phyloP scores from a whole-genome alignment of 2,888 invertebrate genomes.

The Drosophila leonis region DNA sequence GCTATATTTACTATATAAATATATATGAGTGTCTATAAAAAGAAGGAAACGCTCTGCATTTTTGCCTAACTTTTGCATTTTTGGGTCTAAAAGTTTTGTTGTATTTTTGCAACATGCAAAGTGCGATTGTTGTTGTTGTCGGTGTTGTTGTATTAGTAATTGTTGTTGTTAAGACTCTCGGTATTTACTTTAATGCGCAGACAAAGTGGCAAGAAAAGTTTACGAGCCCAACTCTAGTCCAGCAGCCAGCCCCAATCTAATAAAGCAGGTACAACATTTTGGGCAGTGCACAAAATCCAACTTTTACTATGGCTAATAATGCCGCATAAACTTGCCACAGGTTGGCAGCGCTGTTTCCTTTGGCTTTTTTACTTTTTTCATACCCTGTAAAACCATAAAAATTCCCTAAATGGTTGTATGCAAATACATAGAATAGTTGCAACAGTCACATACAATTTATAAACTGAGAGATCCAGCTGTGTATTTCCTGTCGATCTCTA shows the following conservation, averaged over 20 bases:
- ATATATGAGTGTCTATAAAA: conserved; percentile 34
- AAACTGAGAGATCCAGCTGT: background rate
- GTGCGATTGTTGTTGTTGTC: conserved; percentile 38
- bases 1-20: conserved; percentile 25
- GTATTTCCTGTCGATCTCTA: background rate
- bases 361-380: background rate
- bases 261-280: conserved; percentile 67
- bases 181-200: conserved; percentile 72
- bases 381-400: conserved; percentile 3
- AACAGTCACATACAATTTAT: background rate
- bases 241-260: conserved; percentile 62
- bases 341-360: conserved; percentile 52
- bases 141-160: conserved; percentile 22
- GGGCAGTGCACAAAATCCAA: conserved; percentile 64
- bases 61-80: conserved; percentile 58
- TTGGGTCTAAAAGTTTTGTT: conserved; percentile 56
- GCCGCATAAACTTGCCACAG: conserved; percentile 73
- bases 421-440: too few relatives aligned
- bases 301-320: conserved; percentile 77
- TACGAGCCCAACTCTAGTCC: conserved; percentile 49
- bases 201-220: conserved; percentile 70
- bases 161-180: conserved; percentile 36
- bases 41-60: conserved; percentile 51
- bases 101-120: conserved; percentile 51
- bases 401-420: background rate